Percentiles rank a stretch among this genome's conserved stretches.
phyloP scores from a whole-genome alignment of 2,888 invertebrate species.

The Monopis laevigella region DNA sequence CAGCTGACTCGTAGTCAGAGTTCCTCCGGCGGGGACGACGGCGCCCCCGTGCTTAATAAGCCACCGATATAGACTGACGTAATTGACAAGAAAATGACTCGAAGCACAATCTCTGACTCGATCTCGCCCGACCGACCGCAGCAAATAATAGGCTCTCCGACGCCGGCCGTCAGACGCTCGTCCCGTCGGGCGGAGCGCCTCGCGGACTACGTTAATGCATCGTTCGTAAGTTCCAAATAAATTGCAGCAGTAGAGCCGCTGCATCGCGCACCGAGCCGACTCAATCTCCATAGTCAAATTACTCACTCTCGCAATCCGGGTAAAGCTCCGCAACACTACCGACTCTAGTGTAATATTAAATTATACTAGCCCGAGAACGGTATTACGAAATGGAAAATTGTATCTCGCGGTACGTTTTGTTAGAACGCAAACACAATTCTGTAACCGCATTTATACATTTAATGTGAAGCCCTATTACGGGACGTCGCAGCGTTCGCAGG shows the following conservation, averaged over 20 bases:
- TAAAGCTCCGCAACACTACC: slow-evolving; percentile 45
- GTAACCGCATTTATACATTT: slow-evolving; percentile 23
- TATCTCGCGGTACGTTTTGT: slow-evolving; percentile 36
- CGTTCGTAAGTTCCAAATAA: slow-evolving; percentile 46
- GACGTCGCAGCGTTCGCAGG: slow-evolving; percentile 26
- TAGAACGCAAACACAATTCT: slow-evolving; percentile 28
- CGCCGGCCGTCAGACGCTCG: slow-evolving; percentile 18
- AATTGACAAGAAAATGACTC: slow-evolving; percentile 27
- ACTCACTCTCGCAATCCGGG: slow-evolving; percentile 58
- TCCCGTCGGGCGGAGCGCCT: slow-evolving; percentile 14
- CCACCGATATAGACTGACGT: slow-evolving; percentile 13
- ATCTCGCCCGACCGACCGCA: slow-evolving; percentile 24
- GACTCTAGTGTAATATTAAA: slow-evolving; percentile 58
- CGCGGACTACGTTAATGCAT: slow-evolving; percentile 33
- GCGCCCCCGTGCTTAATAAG: no score
- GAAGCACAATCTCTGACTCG: slow-evolving; percentile 23
- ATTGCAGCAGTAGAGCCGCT: slow-evolving; percentile 37
- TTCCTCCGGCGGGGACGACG: no score
- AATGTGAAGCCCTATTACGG: not conserved
- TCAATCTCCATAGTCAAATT: slow-evolving; percentile 59
- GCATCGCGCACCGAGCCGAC: slow-evolving; percentile 27
- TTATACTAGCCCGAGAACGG: slow-evolving; percentile 56
- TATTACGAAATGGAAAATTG: slow-evolving; percentile 60
- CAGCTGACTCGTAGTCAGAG: not conserved
- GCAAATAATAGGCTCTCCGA: slow-evolving; percentile 14